These are phyloP conservation scores for Antechinus flavipes DNA, from an alignment of 2,113 vertebrate genomes.

Conservation along the genomic window DNA sequence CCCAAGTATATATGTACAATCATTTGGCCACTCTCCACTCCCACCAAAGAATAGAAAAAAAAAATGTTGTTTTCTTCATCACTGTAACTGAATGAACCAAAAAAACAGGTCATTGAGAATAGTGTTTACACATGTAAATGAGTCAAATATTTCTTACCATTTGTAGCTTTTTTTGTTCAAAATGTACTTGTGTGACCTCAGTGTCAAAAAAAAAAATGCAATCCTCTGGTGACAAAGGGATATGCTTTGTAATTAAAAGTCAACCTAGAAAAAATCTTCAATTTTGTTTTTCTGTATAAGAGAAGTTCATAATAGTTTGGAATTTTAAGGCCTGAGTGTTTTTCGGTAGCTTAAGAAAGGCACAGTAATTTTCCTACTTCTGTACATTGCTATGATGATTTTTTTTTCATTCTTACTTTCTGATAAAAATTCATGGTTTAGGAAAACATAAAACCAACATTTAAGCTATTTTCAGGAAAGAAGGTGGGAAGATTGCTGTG, in stretches of 20 bases:
- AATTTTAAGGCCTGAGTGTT: neutral
- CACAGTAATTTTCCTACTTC: neutral
- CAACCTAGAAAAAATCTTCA: neutral
- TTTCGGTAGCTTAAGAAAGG: neutral
- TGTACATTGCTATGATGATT: neutral
- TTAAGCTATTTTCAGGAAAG: neutral
- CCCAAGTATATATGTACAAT: neutral
- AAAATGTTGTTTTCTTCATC: neutral
- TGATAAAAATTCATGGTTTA: conserved; percentile 15
- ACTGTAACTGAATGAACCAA: neutral
- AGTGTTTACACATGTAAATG: neutral
- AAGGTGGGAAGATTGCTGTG: neutral
- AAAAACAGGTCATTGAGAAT: neutral
- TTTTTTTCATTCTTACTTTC: neutral
- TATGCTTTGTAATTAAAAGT: neutral
- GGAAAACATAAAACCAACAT: conserved; percentile 15
- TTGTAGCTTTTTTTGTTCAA: neutral
- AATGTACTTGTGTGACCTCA: neutral
- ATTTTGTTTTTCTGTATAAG: conserved; percentile 10
- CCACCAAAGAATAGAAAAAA: neutral
- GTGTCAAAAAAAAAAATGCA: neutral
- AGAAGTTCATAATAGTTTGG: neutral
- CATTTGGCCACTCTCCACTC: neutral
- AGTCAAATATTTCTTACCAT: neutral
- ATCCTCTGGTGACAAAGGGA: neutral